Base-by-base conservation (phyloP, 2,888 invertebrate species). In the Gisinianus flammeolus region DNA sequence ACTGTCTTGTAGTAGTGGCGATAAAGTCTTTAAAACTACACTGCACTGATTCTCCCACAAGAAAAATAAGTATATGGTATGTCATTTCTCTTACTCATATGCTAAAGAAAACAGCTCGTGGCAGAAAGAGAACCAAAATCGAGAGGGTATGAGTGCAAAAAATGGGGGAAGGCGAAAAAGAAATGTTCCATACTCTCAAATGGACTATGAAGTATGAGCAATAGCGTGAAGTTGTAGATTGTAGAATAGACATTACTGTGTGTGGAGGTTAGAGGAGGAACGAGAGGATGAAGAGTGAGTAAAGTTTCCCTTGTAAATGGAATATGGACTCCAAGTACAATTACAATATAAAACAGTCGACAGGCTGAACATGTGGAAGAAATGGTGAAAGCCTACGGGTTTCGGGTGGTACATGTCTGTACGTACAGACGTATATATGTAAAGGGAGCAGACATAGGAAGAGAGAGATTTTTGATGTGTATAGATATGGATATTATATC, bases 341-440 rank as follows among this genome's bases (percentile, higher is more conserved):
- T 67, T 28, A 67, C 67, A 67, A 67, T 67, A 67, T n/a, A 67
- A 64, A 67, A 30, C 30, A 67, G 30, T 67, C 31, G 31, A 19
- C 54, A 54, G 16, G 54, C n/a, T 54, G 54, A 54, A n/a, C n/a
- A 54, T 5, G 19, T 5, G 6, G 54, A n/a, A 54, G 19, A 54
- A 54, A 54, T 54, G 54, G 54, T n/a, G 54, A 54, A 16, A 54
- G 44, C 8, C 44, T 44, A 4, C 16, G 16, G 54, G n/a, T n/a
- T 54, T n/a, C 54, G 16, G 8, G 16, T 16, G n/a, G 54, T 16
- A 16, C 16, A n/a, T 8, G 19, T 54, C 44, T n/a, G n/a, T n/a
- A n/a, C n/a, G n/a, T n/a, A n/a, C n/a, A n/a, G n/a, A n/a, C n/a
- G n/a, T n/a, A n/a, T n/a, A n/a, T n/a, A n/a, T n/a, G n/a, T n/a